Evolutionary conservation across 2,113 vertebrate genomes (phyloP).

Genomic region (Lepisosteus oculatus): DNA sequence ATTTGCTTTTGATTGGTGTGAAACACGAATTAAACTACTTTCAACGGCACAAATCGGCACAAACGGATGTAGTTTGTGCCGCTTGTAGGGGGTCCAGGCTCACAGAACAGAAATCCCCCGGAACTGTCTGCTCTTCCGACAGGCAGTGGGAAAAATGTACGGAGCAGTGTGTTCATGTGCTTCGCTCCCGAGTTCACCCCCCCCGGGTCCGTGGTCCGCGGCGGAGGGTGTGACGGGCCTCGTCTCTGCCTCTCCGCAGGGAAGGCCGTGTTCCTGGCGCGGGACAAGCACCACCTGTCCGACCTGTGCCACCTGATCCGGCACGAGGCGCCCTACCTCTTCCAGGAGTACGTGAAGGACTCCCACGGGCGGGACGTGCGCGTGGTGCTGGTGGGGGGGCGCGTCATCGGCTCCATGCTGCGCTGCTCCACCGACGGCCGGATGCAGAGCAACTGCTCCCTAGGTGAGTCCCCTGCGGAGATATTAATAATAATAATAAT

Average conservation of each 20-base stretch:
- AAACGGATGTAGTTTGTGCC: too few relatives aligned
- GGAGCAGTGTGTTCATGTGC: too few relatives aligned
- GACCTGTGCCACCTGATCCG: constrained; percentile 86
- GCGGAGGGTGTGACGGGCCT: neutral
- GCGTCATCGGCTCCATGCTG: constrained; percentile 83
- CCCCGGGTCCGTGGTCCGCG: too few relatives aligned
- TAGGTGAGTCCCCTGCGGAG: constrained; percentile 56
- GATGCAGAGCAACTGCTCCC: constrained; percentile 89
- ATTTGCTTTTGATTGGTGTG: too few relatives aligned
- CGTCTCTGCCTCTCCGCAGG: constrained; percentile 52
- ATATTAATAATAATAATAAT: too few relatives aligned
- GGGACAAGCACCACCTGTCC: constrained; percentile 83
- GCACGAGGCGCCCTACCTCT: constrained; percentile 84
- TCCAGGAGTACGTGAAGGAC: constrained; percentile 89
- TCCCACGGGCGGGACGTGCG: constrained; percentile 84
- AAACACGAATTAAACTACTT: too few relatives aligned
- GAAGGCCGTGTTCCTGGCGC: constrained; percentile 85
- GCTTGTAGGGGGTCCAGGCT: too few relatives aligned
- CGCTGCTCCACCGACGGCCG: constrained; percentile 85
- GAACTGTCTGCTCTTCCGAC: too few relatives aligned
- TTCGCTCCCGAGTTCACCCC: too few relatives aligned
- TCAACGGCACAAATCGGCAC: too few relatives aligned
- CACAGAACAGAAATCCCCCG: too few relatives aligned
- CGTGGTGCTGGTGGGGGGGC: constrained; percentile 82
- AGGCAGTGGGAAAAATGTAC: too few relatives aligned